Evolutionary conservation across 2,113 vertebrate species (phyloP).

Genomic region (Seriola rivoliana): DNA sequence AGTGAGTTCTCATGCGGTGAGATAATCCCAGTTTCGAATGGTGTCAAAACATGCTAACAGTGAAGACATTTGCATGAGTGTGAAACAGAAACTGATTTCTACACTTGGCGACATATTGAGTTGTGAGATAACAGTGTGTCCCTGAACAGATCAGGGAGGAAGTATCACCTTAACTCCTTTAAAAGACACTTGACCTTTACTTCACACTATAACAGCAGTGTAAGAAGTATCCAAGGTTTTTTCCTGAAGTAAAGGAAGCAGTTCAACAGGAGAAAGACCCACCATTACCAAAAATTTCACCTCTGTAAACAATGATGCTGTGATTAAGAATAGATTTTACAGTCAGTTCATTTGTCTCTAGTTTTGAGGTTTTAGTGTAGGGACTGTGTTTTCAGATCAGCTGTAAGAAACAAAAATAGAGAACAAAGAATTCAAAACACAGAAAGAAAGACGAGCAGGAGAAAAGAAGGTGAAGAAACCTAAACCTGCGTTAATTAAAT

Average conservation of each 20-base stretch:
- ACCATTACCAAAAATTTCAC: background rate
- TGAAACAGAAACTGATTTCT: conserved; percentile 15
- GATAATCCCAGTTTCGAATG: conserved; percentile 16
- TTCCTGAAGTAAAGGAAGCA: background rate
- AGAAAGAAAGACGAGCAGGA: too few species aligned
- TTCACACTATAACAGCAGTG: background rate
- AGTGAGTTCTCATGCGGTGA: conserved; percentile 21
- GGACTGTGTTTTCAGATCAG: too few species aligned
- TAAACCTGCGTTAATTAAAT: too few species aligned
- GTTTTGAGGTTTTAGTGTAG: background rate
- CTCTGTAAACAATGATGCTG: background rate
- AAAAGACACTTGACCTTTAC: conserved; percentile 18
- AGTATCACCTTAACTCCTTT: conserved; percentile 31
- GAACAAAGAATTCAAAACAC: background rate
- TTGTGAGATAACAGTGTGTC: conserved; percentile 6
- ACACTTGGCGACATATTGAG: background rate
- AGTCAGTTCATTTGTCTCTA: background rate
- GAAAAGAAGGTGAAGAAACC: too few species aligned
- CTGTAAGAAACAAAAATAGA: background rate
- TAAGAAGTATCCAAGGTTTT: background rate
- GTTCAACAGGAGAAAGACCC: background rate
- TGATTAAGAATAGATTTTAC: background rate
- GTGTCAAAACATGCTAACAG: conserved; percentile 41
- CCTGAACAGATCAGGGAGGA: conserved; percentile 23
- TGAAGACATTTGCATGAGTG: conserved; percentile 1